Evolutionary conservation across 2,113 vertebrate genomes (phyloP), one percentile per base, ranked within the genome.

Genomic region (Lepus europaeus): DNA sequence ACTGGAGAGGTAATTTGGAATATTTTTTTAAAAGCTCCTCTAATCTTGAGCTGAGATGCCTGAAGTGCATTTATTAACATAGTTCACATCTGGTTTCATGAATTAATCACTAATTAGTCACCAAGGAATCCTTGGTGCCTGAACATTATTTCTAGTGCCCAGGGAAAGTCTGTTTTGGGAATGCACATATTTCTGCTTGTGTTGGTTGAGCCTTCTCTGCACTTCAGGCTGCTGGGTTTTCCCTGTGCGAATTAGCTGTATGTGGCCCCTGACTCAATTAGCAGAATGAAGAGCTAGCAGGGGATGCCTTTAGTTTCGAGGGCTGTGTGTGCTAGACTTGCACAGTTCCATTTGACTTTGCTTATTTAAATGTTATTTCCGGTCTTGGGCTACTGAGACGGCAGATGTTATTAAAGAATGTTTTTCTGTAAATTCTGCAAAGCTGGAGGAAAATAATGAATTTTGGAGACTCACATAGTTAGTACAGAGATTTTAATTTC

Each of bases 301-400:
- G 14, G 17, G 79, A 73, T 61, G 51, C 87, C 31, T 1, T 92
- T 66, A 49, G 49, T 95, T 86, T 73, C 90, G 59, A n/a, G 77
- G 73, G 23, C 31, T 84, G 79, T 53, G 70, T 94, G 63, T 94
- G 74, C 77, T 86, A 8, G 29, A 6, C 72, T 94, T 84, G 39
- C 10, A 31, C 49, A 59, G 12, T 59, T 96, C 49, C 89, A 74
- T 14, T 87, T 93, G 69, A 4, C 64, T 85, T 76, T 85, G 27
- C 6, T 69, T 91, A 51, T 14, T 39, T 95, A 89, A 68, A 87
- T 69, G 0, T 69, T 33, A 0, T 1, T 0, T 95, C 49, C 87
- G 3, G 73, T 51, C 70, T 33, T 31, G 85, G 86, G 19, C 49
- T 95, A 90, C 73, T 80, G 49, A 39, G 78, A 81, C 61, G 56